These are phyloP conservation scores for Galemys pyrenaicus DNA, from an alignment of 2,113 vertebrate genomes.

Conservation along the genomic window DNA sequence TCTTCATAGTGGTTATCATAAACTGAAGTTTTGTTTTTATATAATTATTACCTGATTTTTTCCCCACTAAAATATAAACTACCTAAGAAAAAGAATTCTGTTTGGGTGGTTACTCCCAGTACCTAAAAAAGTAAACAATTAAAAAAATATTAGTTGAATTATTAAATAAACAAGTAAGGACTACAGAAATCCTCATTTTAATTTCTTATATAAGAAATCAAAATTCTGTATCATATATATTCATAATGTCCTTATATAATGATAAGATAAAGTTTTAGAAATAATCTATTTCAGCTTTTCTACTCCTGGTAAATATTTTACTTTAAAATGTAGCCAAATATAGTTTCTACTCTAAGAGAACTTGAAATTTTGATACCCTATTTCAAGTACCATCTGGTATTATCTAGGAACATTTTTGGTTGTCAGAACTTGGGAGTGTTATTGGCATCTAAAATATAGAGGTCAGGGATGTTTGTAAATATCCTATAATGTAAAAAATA, in stretches of 20 bases:
- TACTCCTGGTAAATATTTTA: neutral
- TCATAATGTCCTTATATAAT: neutral
- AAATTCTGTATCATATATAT: neutral
- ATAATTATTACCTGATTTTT: neutral
- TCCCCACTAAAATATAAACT: neutral
- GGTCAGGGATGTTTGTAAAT: neutral
- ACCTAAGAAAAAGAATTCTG: neutral
- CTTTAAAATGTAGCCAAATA: neutral
- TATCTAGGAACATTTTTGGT: neutral
- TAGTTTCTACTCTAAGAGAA: conserved; percentile 9
- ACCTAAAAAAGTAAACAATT: neutral
- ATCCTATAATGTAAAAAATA: neutral
- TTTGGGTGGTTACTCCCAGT: neutral
- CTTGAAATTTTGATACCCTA: neutral
- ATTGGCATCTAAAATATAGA: neutral
- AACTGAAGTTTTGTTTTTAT: neutral
- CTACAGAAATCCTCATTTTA: neutral
- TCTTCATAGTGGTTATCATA: neutral
- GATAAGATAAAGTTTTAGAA: neutral
- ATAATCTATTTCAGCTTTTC: neutral
- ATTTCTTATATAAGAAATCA: conserved; percentile 5
- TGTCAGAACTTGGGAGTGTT: neutral
- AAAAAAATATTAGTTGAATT: neutral
- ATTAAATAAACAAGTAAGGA: neutral
- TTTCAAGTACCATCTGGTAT: neutral